Conservation (phyloP, 2,797 vertebrate genomes). For the Propithecus perrieri region DNA sequence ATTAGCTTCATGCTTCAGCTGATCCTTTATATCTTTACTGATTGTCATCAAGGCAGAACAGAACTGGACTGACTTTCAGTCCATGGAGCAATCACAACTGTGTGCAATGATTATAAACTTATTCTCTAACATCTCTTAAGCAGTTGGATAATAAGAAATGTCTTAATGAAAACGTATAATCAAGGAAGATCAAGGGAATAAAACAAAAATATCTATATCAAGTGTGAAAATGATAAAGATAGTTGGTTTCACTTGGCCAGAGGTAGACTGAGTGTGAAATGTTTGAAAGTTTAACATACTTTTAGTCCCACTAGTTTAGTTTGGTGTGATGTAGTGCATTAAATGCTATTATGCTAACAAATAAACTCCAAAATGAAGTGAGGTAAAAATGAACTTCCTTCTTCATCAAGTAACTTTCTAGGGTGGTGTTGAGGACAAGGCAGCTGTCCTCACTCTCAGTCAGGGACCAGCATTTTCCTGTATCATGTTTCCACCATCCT, state of each 20-base stretch:
- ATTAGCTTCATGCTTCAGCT: neutral
- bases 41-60: neutral
- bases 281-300: neutral
- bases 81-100: neutral
- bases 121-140: neutral
- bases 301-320: neutral
- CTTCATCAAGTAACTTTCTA: neutral
- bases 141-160: conserved; percentile 1
- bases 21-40: neutral
- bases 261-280: neutral
- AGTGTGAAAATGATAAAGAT: neutral
- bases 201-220: neutral
- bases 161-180: neutral
- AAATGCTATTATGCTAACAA: neutral
- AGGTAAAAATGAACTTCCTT: neutral
- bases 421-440: neutral
- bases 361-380: neutral
- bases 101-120: neutral
- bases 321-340: neutral
- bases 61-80: neutral
- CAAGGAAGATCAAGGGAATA: neutral
- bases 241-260: neutral
- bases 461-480: neutral
- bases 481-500: neutral
- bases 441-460: neutral